Evolutionary conservation across 2,797 vertebrate species (phyloP), one percentile per base, ranked within the genome.

Genomic region (Tangara arthus): DNA sequence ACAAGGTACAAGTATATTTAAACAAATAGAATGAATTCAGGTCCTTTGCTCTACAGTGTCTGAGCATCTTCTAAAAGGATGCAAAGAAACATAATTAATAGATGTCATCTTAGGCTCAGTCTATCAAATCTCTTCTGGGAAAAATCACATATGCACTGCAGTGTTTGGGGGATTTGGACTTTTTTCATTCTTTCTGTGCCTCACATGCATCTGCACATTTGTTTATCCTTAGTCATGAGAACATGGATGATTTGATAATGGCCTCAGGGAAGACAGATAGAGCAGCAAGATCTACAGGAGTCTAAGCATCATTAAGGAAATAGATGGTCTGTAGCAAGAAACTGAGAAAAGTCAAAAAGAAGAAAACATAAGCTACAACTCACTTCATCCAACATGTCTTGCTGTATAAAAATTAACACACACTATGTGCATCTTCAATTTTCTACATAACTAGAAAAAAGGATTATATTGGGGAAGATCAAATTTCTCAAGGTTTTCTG

Each of bases 181-280:
- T 78, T 77, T 27, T 85, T 68, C 42, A 21, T 68, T 77, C 16
- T 76, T 82, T 94, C 46, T 81, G 42, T 69, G 20, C 66, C 82
- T 27, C 27, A 68, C 37, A 41, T 10, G 15, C 50, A 82, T 65
- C 55, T 86, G 73, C 72, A 69, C 59, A 55, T 86, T 95, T 88
- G 55, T 91, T 94, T 90, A 82, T 61, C 55, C 61, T 92, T 71
- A 92, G 87, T 83, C 89, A 71, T 69, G 72, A 89, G 79, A 92
- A 91, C 57, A 86, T 3, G 44, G 92, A 83, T 76, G 87, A 96
- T 34, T 75, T 79, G 47, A 78, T 37, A 85, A 93, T 60, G 52
- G 66, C 82, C 79, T 86, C 18, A 0, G 65, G 79, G 49, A 94
- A 93, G 42, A 86, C 0, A 7, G 23, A 69, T 55, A 42, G 20